These are phyloP conservation scores for Cryptomyrus ogoouensis DNA, from an alignment of 2,113 vertebrate species.

Conservation along the genomic window DNA sequence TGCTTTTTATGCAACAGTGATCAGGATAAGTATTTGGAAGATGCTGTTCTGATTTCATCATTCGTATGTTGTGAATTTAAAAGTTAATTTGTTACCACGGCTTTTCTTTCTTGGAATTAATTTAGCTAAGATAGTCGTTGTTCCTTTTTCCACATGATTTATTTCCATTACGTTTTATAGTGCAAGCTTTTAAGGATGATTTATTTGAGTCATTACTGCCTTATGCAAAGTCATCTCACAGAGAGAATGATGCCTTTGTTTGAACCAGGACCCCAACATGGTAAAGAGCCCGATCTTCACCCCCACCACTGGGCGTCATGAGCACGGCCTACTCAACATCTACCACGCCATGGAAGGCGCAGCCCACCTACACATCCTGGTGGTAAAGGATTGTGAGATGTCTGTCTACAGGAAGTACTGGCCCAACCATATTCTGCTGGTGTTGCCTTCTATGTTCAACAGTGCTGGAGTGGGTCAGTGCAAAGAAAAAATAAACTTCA, in stretches of 20 bases:
- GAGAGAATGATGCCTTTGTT: background rate
- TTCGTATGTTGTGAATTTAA: background rate
- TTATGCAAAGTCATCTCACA: background rate
- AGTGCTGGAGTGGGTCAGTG: slow-evolving; percentile 85
- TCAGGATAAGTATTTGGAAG: background rate
- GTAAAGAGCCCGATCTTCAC: slow-evolving; percentile 97
- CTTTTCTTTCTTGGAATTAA: background rate
- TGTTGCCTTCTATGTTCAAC: slow-evolving; percentile 91
- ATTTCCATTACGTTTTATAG: background rate
- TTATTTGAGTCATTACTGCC: background rate
- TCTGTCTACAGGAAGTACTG: slow-evolving; percentile 91
- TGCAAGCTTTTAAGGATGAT: background rate
- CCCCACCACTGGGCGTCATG: slow-evolving; percentile 88
- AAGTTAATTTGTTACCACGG: background rate
- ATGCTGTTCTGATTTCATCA: background rate
- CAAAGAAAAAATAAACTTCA: background rate
- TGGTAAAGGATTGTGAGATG: slow-evolving; percentile 96
- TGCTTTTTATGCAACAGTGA: background rate
- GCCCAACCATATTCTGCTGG: slow-evolving; percentile 97
- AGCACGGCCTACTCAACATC: slow-evolving; percentile 91
- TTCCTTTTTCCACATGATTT: background rate
- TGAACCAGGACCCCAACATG: slow-evolving; percentile 64
- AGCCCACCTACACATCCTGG: slow-evolving; percentile 83
- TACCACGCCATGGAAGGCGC: slow-evolving; percentile 91
- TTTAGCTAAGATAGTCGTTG: background rate